These are phyloP conservation scores for Maniola hyperantus DNA, from an alignment of 2,888 invertebrate species.

Conservation along the genomic window DNA sequence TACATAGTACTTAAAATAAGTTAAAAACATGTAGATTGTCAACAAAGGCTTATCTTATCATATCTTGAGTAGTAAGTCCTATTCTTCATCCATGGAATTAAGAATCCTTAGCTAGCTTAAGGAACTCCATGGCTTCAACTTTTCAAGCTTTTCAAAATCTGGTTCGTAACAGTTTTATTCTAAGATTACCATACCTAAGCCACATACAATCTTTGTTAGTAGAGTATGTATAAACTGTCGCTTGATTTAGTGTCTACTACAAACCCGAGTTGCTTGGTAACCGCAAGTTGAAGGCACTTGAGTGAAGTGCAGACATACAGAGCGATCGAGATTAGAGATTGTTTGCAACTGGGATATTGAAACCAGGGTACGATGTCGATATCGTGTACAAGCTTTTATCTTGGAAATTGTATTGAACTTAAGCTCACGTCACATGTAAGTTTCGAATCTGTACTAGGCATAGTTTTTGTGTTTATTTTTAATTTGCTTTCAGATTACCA, in stretches of 20 bases:
- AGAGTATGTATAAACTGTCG: background rate
- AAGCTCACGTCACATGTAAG: constrained; percentile 14
- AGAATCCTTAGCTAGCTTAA: too few relatives aligned
- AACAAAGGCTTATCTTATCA: too few relatives aligned
- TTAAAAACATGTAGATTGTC: too few relatives aligned
- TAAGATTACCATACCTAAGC: too few relatives aligned
- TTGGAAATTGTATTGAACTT: constrained; percentile 17
- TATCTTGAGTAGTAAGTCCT: too few relatives aligned
- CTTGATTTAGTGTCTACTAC: constrained; percentile 7
- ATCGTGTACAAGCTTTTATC: constrained; percentile 24
- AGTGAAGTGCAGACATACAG: constrained; percentile 14
- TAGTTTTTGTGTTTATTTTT: too few relatives aligned
- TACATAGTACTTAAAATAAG: too few relatives aligned
- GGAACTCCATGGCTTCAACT: too few relatives aligned
- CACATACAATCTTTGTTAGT: too few relatives aligned
- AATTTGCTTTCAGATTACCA: too few relatives aligned
- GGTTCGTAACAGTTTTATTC: background rate
- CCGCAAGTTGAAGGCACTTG: constrained; percentile 24
- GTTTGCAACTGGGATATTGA: constrained; percentile 32
- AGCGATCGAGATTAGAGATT: constrained; percentile 32
- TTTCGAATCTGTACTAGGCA: background rate
- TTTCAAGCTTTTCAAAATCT: background rate
- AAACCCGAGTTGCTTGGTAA: constrained; percentile 25
- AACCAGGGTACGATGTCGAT: constrained; percentile 25
- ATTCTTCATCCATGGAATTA: too few relatives aligned